These are phyloP conservation scores for Urocynchramus pylzowi DNA, from an alignment of 2,113 vertebrate genomes.

Conservation along the genomic window DNA sequence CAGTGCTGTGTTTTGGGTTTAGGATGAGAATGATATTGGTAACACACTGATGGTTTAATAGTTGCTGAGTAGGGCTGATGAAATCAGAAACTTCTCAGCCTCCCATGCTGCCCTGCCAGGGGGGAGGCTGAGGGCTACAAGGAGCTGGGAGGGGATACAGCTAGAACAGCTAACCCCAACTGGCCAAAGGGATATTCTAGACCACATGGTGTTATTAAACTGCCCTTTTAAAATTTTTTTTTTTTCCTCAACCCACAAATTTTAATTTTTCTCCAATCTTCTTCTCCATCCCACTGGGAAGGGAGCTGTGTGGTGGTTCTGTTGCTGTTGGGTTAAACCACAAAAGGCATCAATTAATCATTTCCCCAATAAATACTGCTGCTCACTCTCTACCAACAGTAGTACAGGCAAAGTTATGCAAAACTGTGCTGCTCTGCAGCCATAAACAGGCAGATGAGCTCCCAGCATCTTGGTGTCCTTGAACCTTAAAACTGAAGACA, in stretches of 20 bases:
- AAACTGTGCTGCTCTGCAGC: background rate
- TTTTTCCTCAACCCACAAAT: background rate
- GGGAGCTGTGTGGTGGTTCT: background rate
- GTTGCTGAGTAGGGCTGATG: background rate
- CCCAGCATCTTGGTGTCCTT: background rate
- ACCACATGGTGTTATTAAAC: background rate
- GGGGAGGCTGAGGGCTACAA: too few relatives aligned
- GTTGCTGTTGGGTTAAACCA: background rate
- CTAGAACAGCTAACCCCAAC: background rate
- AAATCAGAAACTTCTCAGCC: background rate
- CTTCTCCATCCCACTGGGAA: background rate
- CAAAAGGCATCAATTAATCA: background rate
- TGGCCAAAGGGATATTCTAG: background rate
- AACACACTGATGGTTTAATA: background rate
- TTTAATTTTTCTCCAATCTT: background rate
- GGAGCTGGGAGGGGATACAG: background rate
- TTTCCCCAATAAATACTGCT: background rate
- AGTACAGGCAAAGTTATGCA: background rate
- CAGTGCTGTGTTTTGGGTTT: background rate
- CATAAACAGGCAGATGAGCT: background rate
- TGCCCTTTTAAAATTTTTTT: background rate
- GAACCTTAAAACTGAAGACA: background rate
- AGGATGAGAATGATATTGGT: background rate
- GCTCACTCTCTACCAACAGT: background rate
- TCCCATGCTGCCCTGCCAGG: background rate